Evolutionary conservation across 2,888 invertebrate genomes (phyloP).

Genomic region (Trimorus sp.): DNA sequence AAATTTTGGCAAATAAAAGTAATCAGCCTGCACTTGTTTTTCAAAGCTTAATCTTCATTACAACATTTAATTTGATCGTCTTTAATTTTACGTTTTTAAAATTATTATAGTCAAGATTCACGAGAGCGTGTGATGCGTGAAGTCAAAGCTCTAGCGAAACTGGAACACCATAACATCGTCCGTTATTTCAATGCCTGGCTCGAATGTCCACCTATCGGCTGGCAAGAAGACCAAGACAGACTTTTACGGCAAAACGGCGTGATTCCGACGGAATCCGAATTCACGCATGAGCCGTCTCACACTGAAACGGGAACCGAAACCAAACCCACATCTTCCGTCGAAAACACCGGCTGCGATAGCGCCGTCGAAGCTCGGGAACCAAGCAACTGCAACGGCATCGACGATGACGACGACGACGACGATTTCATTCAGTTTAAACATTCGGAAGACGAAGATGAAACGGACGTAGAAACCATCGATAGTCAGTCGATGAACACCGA

Average conservation of each 20-base stretch:
- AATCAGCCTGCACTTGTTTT: too few relatives aligned
- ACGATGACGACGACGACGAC: conserved; percentile 74
- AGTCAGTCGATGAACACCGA: conserved; percentile 32
- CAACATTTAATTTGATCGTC: background rate
- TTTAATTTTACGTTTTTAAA: background rate
- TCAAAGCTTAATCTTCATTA: too few relatives aligned
- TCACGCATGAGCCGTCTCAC: conserved; percentile 70
- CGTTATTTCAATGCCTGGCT: conserved; percentile 98
- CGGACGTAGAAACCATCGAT: conserved; percentile 46
- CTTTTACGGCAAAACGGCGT: conserved; percentile 79
- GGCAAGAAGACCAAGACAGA: conserved; percentile 92
- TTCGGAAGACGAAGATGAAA: conserved; percentile 23
- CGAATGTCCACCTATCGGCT: conserved; percentile 93
- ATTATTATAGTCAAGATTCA: conserved; percentile 86
- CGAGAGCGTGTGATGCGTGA: conserved; percentile 95
- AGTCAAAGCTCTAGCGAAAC: conserved; percentile 95
- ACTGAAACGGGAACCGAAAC: conserved; percentile 70
- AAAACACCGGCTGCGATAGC: conserved; percentile 54
- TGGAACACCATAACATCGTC: conserved; percentile 98
- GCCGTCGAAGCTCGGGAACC: conserved; percentile 73
- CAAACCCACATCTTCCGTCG: conserved; percentile 69
- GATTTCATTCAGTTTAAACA: conserved; percentile 82
- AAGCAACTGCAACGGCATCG: conserved; percentile 33
- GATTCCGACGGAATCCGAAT: conserved; percentile 72
- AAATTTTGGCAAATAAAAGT: too few relatives aligned